phyloP scores from a whole-genome alignment of 30 jellyfish, hydroid and myxozoan genomes.

The Kudoa iwatai region DNA sequence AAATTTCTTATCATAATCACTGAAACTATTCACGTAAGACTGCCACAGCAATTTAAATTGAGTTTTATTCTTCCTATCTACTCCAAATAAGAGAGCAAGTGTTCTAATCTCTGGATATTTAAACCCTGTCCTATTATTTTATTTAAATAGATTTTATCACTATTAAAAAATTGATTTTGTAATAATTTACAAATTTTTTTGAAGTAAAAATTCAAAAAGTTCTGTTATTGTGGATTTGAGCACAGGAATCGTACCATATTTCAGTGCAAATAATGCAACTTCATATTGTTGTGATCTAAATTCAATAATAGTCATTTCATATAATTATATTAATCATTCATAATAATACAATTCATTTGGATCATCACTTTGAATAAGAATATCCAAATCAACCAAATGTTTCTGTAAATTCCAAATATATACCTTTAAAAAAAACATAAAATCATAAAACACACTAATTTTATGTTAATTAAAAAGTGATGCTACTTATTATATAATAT shows the following conservation, averaged over 20 bases:
- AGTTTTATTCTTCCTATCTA: slow-evolving; percentile 9
- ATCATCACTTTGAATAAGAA: no score
- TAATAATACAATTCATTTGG: no score
- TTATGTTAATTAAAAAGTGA: no score
- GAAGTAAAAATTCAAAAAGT: no score
- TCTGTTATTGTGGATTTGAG: slow-evolving; percentile 1
- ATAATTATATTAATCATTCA: no score
- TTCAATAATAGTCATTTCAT: no score
- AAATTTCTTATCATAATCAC: slow-evolving; percentile 39
- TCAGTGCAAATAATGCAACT: slow-evolving; percentile 20
- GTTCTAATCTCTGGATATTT: slow-evolving; percentile 49
- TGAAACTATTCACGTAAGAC: slow-evolving; percentile 10
- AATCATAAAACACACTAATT: no score
- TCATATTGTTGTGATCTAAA: slow-evolving; percentile 35
- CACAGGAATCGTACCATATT: slow-evolving; percentile 14
- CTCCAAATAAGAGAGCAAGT: slow-evolving; percentile 31
- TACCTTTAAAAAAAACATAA: slow-evolving; percentile 8
- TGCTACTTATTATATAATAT: no score
- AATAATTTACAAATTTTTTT: neutral
- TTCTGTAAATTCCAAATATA: slow-evolving; percentile 36
- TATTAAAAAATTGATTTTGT: no score
- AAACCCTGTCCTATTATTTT: slow-evolving; percentile 9
- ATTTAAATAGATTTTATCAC: no score
- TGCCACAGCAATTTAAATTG: slow-evolving; percentile 35
- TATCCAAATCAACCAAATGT: slow-evolving; percentile 16